Evolutionary conservation across 2,888 invertebrate genomes (phyloP), one percentile per base, ranked within the genome.

Genomic region (Chloroclystis v-ata): DNA sequence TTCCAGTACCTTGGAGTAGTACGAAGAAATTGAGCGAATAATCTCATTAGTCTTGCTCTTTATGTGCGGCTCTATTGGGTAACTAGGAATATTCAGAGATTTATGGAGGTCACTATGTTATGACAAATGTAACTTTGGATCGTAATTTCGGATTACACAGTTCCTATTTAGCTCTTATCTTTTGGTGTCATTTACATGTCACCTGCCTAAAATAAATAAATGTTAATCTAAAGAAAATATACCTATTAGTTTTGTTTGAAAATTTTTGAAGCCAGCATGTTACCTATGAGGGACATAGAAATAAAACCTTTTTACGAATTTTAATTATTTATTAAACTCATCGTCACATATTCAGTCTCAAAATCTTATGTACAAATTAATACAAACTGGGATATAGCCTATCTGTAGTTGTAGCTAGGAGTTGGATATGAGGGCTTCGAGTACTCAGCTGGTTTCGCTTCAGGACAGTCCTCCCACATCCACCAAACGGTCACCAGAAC

Each of bases 401-500:
- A 69, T 45, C 58, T 68, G 55, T 75, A 75, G 49, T 69, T 72
- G 58, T 73, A 69, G 50, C 53, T 62, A 49, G 69, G 66, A 26
- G 73, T 67, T 26, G 68, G 67, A 26, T 72, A 63, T 40, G 71
- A 62, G 8, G 66, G 51, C 40, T 54, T 52, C 4, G 50, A 16
- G n/a, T 60, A 59, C 4, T 43, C 37, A 24, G 55, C 56, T 9
- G 57, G 43, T 30, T 52, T 54, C 14, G 57, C 52, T 25, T 63
- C 59, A 1, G 77, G 72, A 55, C 86, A 82, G 30, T 87, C 87
- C 35, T 88, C 88, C 89, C 89, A 89, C 28, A 89, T 49, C 87
- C 88, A 89, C 89, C 89, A 89, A 1, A 85, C 62, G 5, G 77
- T 77, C 8, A 85, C 61, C 54, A 88, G 59, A 20, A 88, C 75